Evolutionary conservation across 2,888 invertebrate species (phyloP).

Genomic region (Acronicta aceris): DNA sequence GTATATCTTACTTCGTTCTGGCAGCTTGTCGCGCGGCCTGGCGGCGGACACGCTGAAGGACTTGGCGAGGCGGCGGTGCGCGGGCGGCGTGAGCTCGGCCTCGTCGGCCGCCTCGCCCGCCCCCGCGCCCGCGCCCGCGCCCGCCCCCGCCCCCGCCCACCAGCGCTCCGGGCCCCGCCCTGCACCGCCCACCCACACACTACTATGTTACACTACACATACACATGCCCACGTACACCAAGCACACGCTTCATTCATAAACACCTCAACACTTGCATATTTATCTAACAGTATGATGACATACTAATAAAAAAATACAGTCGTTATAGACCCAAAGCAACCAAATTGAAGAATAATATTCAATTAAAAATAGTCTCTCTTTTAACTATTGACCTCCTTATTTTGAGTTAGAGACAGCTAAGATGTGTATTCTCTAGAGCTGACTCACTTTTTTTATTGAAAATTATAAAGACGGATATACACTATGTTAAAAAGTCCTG

Average conservation of each 20-base stretch:
- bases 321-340: no score
- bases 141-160: conserved; percentile 73
- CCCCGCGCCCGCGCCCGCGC: conserved; percentile 73
- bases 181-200: conserved; percentile 60
- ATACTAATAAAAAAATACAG: no score
- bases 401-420: no score
- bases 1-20: conserved; percentile 75
- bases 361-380: no score
- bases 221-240: conserved; percentile 18
- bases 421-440: no score
- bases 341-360: no score
- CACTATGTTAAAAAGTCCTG: no score
- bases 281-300: no score
- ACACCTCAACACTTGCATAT: neutral
- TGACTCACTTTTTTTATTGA: no score
- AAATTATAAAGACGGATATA: no score
- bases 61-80: conserved; percentile 96
- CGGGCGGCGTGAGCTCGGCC: conserved; percentile 94
- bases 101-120: conserved; percentile 72
- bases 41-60: conserved; percentile 96
- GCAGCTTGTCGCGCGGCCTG: conserved; percentile 67
- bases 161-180: conserved; percentile 82
- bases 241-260: neutral
- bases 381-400: no score
- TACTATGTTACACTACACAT: conserved; percentile 49